Percentiles rank a stretch among this genome's conserved stretches.
These are phyloP conservation scores for Sphecodes monilicornis DNA, from an alignment of 2,888 invertebrate species.

Conservation along the genomic window DNA sequence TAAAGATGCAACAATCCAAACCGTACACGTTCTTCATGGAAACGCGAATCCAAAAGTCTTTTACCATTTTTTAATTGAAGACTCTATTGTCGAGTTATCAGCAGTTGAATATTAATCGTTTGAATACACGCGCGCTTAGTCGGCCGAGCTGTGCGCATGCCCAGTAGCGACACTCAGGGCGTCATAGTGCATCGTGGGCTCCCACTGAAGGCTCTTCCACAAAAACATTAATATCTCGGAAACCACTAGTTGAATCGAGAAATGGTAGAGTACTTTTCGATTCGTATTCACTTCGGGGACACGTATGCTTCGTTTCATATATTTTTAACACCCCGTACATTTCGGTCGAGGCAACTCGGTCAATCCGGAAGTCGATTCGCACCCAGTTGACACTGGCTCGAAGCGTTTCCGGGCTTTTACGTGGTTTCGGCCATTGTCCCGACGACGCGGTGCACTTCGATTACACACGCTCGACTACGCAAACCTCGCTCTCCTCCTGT, in stretches of 20 bases:
- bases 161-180: neutral
- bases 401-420: neutral
- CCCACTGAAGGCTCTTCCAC: neutral
- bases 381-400: neutral
- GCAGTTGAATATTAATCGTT: neutral
- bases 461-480: slow-evolving; percentile 1
- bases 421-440: neutral
- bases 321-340: neutral
- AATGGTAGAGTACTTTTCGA: neutral
- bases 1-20: neutral
- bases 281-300: neutral
- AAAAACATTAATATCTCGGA: neutral
- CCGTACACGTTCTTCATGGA: neutral
- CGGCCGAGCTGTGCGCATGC: neutral
- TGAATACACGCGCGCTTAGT: neutral
- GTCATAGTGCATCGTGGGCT: neutral
- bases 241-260: neutral
- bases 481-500: neutral
- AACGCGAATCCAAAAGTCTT: neutral
- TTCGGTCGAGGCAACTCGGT: neutral
- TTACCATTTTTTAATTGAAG: neutral
- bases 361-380: neutral
- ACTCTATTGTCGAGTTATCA: neutral
- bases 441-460: slow-evolving; percentile 3
- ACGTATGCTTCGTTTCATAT: neutral